Evolutionary conservation across 92 coral and sea anemone species (phyloP).

Genomic region (Phenganax stokvisi): DNA sequence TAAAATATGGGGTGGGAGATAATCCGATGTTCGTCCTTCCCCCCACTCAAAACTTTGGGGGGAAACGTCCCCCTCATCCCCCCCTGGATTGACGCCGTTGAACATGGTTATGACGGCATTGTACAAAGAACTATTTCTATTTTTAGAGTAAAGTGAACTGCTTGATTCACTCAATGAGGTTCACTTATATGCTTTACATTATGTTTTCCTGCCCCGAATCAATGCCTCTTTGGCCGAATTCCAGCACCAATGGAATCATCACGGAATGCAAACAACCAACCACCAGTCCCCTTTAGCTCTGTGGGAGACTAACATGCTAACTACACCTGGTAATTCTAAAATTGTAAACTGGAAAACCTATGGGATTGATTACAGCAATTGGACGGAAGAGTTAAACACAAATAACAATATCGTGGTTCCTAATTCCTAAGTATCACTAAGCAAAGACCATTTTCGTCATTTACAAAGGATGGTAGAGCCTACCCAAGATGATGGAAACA

Average conservation of each 20-base stretch:
- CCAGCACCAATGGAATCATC: background rate
- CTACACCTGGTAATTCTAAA: background rate
- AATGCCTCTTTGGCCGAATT: background rate
- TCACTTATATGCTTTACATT: background rate
- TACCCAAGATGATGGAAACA: conserved; percentile 29
- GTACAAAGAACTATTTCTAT: too few species aligned
- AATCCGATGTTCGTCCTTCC: too few species aligned
- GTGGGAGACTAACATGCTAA: background rate
- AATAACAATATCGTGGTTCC: conserved; percentile 14
- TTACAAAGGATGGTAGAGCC: conserved; percentile 30
- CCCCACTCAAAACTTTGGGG: too few species aligned
- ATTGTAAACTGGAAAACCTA: background rate
- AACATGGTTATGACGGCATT: too few species aligned
- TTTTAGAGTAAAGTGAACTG: too few species aligned
- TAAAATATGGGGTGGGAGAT: too few species aligned
- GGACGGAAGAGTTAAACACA: background rate
- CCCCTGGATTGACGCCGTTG: too few species aligned
- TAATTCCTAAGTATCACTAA: background rate
- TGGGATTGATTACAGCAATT: background rate
- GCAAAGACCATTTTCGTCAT: conserved; percentile 24
- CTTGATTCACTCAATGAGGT: too few species aligned
- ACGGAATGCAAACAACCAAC: background rate
- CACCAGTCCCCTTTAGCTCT: background rate
- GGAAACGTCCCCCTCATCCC: too few species aligned
- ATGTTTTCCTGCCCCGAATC: background rate